Conservation (phyloP, 2,888 invertebrate genomes). For the Smittia aterrima region DNA sequence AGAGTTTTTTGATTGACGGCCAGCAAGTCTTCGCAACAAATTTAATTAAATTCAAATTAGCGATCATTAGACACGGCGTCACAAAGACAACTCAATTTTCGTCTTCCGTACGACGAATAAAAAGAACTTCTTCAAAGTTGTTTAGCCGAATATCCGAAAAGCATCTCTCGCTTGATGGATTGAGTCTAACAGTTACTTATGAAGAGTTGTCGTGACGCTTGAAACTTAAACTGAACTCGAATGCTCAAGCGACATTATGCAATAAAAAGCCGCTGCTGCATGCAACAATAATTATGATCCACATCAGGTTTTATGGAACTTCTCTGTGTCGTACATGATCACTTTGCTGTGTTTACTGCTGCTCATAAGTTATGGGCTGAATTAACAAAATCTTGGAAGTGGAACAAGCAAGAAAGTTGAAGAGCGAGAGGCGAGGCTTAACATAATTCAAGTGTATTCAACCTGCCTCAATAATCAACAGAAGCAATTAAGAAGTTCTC, state of each 20-base stretch:
- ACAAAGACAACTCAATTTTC: neutral
- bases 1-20: neutral
- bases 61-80: neutral
- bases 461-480: neutral
- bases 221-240: no score
- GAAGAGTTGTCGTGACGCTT: no score
- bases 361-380: neutral
- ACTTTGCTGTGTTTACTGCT: neutral
- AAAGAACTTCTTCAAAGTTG: no score
- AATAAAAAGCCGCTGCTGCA: neutral
- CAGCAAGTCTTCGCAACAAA: neutral
- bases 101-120: neutral
- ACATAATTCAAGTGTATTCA: neutral
- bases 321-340: neutral
- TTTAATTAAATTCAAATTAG: constrained; percentile 7
- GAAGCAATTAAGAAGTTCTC: no score
- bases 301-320: neutral
- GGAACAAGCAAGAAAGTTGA: neutral
- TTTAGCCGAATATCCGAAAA: no score
- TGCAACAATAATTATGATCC: constrained; percentile 1
- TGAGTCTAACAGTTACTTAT: no score
- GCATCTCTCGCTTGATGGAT: no score
- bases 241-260: no score
- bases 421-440: neutral
- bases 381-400: neutral